phyloP scores from a whole-genome alignment of 2,888 invertebrate species.

The Cenopis cana region DNA sequence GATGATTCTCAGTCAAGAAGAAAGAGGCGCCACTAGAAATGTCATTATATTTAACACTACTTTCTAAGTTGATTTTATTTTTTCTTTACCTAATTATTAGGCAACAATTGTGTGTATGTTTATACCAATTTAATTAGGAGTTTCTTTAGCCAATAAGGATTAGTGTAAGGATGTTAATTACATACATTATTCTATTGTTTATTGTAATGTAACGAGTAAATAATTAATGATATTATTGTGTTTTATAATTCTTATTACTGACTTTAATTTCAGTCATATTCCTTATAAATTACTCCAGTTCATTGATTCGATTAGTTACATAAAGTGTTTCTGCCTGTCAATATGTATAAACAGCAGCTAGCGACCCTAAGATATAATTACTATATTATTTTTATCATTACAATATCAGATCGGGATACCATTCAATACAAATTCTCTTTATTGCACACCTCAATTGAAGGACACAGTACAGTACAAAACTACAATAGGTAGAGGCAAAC shows the following conservation, averaged over 20 bases:
- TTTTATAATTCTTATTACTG: neutral
- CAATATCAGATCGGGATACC: no score
- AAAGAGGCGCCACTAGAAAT: conserved; percentile 9
- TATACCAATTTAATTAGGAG: neutral
- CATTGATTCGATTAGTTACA: neutral
- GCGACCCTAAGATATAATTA: no score
- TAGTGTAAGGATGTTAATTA: neutral
- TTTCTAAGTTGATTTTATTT: neutral
- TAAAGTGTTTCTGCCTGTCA: no score
- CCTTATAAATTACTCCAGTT: neutral
- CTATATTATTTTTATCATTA: no score
- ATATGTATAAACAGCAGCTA: no score
- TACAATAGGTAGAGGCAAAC: no score
- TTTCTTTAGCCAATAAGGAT: neutral
- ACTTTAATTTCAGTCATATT: neutral
- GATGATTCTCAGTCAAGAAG: conserved; percentile 19
- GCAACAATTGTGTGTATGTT: neutral
- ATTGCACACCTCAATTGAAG: no score
- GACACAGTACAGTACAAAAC: no score
- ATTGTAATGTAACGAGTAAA: conserved; percentile 4
- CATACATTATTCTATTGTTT: neutral
- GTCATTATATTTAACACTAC: neutral
- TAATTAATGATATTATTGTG: neutral
- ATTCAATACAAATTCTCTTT: no score
- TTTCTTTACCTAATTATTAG: conserved; percentile 1